Percentiles rank a stretch among this genome's conserved stretches.
Evolutionary conservation across 2,888 invertebrate species (phyloP).

Genomic region (Drosophila vallismaia): DNA sequence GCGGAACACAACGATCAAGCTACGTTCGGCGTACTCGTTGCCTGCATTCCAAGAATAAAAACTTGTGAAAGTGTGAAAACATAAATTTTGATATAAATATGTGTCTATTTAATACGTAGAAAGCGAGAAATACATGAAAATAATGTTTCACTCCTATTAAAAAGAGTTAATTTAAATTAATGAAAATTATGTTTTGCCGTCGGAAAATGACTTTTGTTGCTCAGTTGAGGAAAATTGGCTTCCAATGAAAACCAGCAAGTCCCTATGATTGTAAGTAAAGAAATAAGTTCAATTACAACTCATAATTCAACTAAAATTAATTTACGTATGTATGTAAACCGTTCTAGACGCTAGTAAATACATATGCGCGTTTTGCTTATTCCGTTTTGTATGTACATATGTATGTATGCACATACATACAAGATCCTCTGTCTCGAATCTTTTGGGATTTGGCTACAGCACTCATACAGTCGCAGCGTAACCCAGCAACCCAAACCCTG

Average conservation of each 20-base stretch:
- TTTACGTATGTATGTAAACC: not conserved
- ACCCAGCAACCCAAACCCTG: constrained; percentile 18
- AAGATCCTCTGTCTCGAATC: constrained; percentile 17
- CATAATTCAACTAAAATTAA: no score
- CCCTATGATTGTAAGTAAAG: not conserved
- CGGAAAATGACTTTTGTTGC: not conserved
- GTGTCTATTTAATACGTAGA: not conserved
- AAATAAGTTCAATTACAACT: no score
- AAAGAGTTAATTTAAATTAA: not conserved
- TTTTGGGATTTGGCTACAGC: constrained; percentile 6
- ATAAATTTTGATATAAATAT: not conserved
- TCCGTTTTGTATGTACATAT: constrained; percentile 2
- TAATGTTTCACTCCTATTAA: not conserved
- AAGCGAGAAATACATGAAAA: not conserved
- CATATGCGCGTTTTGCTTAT: not conserved
- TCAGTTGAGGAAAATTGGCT: not conserved
- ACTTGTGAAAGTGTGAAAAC: constrained; percentile 5
- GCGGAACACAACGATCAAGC: not conserved
- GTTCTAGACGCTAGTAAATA: not conserved
- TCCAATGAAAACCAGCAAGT: not conserved
- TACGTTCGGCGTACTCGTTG: not conserved
- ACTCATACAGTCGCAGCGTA: constrained; percentile 17
- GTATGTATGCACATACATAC: not conserved
- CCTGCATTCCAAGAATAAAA: not conserved
- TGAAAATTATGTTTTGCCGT: not conserved